phyloP scores from a whole-genome alignment of 2,113 vertebrate genomes.

The Muntiacus muntjak region DNA sequence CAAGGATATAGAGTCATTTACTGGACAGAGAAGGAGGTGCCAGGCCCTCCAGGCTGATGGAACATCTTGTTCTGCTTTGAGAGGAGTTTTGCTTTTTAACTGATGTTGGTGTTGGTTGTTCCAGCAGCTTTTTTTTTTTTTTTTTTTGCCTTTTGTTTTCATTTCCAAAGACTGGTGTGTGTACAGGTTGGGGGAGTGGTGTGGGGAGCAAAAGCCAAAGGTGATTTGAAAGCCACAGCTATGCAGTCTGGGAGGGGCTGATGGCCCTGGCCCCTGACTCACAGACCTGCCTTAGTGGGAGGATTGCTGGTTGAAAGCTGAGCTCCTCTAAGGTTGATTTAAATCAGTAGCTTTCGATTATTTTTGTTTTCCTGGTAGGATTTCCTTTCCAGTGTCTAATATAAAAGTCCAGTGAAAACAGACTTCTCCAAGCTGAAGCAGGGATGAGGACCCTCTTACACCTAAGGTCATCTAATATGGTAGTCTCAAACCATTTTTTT shows the following conservation, averaged over 20 bases:
- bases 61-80: not conserved
- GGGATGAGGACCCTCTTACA: not conserved
- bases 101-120: not conserved
- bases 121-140: not conserved
- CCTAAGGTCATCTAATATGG: not conserved
- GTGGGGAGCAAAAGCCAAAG: not conserved
- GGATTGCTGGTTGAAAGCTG: not conserved
- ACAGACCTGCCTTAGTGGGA: not conserved
- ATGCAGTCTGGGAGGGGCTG: not conserved
- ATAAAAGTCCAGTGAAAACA: not conserved
- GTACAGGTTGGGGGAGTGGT: not conserved
- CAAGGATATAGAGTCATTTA: not conserved
- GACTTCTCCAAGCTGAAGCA: not conserved
- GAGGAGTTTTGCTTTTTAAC: conserved; percentile 1
- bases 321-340: not conserved
- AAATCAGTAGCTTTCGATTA: not conserved
- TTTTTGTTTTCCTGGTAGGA: not conserved
- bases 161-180: not conserved
- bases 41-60: not conserved
- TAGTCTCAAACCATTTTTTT: not conserved
- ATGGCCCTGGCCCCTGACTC: not conserved
- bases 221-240: not conserved
- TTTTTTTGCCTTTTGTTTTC: not conserved
- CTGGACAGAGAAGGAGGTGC: not conserved
- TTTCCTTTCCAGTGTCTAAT: not conserved